Percentiles rank a stretch among this genome's conserved stretches.
Evolutionary conservation across 2,797 vertebrate species (phyloP).

Genomic region (Psittacula echo): DNA sequence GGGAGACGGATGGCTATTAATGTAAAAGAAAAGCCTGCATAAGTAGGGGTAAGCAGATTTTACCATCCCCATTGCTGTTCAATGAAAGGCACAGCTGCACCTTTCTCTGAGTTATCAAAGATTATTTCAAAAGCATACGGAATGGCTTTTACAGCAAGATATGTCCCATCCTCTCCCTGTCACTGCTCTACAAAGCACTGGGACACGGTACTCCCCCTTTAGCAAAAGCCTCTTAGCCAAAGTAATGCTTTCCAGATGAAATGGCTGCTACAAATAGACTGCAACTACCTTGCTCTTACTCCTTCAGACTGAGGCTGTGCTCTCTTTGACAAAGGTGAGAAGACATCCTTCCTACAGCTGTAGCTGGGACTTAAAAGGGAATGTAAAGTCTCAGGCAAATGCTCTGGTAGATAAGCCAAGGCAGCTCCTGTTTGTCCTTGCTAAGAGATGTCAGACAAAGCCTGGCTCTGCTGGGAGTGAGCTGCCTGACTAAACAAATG

Average conservation of each 20-base stretch:
- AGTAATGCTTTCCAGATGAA: not conserved
- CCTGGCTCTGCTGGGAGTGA: not conserved
- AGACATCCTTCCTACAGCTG: not conserved
- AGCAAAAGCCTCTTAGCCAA: not conserved
- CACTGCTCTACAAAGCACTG: not conserved
- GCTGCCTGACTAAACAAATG: not conserved
- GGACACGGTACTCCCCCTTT: not conserved
- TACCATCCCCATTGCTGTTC: not conserved
- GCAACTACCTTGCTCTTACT: not conserved
- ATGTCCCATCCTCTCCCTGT: not conserved
- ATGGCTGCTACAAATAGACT: not conserved
- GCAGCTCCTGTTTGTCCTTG: fast-evolving
- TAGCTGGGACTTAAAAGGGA: not conserved
- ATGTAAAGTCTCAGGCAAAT: not conserved
- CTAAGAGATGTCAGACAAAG: not conserved
- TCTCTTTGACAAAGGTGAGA: not conserved
- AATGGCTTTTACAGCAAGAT: conserved; percentile 30
- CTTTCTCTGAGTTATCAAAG: conserved; percentile 56
- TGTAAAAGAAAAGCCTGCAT: conserved; percentile 23
- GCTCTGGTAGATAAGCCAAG: not conserved
- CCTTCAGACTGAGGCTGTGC: not conserved
- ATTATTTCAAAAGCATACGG: conserved; percentile 12
- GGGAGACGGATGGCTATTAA: conserved; percentile 22
- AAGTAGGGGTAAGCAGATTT: conserved; percentile 49
- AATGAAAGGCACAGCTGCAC: conserved; percentile 50